Conservation (phyloP, 2,797 vertebrate genomes). For the Florisuga fusca region DNA sequence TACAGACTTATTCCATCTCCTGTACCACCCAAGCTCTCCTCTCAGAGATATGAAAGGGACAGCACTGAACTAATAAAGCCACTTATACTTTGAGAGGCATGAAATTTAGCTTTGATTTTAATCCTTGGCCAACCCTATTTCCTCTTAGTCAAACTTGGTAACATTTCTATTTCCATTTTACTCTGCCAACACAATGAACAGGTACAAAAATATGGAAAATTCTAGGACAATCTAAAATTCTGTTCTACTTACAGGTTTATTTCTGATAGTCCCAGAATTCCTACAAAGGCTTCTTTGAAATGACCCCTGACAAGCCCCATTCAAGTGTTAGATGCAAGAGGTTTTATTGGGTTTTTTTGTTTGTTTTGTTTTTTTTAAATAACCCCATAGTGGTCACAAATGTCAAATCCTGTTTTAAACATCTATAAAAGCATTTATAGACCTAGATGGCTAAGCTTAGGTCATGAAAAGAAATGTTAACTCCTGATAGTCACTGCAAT, state of each 20-base stretch:
- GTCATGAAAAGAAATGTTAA: conserved; percentile 52
- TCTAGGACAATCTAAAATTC: conserved; percentile 50
- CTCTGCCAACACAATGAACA: neutral
- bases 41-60: neutral
- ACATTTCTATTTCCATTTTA: neutral
- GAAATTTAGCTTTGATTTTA: neutral
- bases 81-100: neutral
- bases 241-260: neutral
- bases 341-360: neutral
- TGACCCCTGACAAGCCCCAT: conserved; percentile 5
- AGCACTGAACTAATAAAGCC: neutral
- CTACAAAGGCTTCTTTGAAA: conserved; percentile 35
- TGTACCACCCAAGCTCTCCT: neutral
- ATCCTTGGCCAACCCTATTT: neutral
- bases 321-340: conserved; percentile 54
- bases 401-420: conserved; percentile 52
- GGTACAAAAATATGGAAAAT: conserved; percentile 44
- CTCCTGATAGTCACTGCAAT: conserved; percentile 43
- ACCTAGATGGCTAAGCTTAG: conserved; percentile 36
- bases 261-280: conserved; percentile 31
- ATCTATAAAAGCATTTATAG: conserved; percentile 62
- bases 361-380: neutral
- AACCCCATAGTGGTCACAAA: conserved; percentile 54
- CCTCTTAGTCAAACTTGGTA: neutral
- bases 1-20: neutral